phyloP scores from a whole-genome alignment of 2,113 vertebrate species.

The Pontoporia blainvillei region DNA sequence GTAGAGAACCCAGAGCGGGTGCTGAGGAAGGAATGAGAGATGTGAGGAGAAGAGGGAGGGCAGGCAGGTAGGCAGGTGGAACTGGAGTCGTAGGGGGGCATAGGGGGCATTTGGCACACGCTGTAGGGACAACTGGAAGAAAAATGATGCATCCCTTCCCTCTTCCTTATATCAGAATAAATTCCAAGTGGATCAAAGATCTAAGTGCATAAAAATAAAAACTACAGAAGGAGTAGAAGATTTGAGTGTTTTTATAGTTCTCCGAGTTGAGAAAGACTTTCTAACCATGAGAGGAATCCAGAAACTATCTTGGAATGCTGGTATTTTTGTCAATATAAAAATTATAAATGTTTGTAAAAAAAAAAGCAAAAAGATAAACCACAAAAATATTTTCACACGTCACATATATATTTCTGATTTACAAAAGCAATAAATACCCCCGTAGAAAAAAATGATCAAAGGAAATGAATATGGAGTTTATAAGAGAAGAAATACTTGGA shows the following conservation, averaged over 20 bases:
- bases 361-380: background rate
- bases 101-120: too few relatives aligned
- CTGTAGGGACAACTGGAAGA: background rate
- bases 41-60: rapidly evolving
- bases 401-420: background rate
- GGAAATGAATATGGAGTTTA: background rate
- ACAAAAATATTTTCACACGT: background rate
- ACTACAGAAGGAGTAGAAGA: background rate
- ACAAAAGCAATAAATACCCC: background rate
- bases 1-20: background rate
- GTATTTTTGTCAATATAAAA: conserved; percentile 15
- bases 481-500: background rate
- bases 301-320: background rate
- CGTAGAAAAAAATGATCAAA: background rate
- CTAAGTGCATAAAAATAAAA: conserved; percentile 1
- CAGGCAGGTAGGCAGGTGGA: rapidly evolving
- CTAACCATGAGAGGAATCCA: background rate
- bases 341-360: background rate
- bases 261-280: background rate
- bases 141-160: background rate
- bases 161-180: background rate
- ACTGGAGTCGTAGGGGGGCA: rapidly evolving
- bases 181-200: background rate
- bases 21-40: background rate
- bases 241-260: conserved; percentile 1